Percentiles rank a stretch among this genome's conserved stretches.
phyloP scores from a whole-genome alignment of 1,140 invertebrate species.

The Plectrocnemia conspersa region DNA sequence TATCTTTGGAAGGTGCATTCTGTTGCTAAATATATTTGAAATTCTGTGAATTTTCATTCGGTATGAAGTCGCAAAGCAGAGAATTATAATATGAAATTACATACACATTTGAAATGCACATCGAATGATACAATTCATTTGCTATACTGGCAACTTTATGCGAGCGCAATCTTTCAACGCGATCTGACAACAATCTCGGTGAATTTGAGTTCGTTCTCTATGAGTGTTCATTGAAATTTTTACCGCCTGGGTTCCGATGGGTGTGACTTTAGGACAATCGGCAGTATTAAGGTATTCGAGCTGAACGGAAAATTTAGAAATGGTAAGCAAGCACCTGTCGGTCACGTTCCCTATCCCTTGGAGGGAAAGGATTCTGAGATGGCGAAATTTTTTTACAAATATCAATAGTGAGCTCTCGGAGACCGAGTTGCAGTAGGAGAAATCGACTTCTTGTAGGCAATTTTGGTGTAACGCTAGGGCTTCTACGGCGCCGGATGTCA shows the following conservation, averaged over 20 bases:
- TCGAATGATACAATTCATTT: not conserved
- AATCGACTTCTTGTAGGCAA: constrained; percentile 53
- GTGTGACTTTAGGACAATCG: constrained; percentile 52
- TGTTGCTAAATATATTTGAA: no score
- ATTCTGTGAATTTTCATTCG: no score
- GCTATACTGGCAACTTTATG: no score
- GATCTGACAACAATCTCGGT: not conserved
- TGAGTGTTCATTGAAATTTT: constrained; percentile 24
- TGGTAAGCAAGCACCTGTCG: constrained; percentile 51
- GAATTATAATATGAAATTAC: not conserved
- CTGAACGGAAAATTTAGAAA: constrained; percentile 50
- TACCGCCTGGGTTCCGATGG: constrained; percentile 54
- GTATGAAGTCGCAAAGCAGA: not conserved
- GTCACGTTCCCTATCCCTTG: constrained; percentile 53
- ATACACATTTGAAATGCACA: not conserved
- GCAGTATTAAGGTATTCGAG: constrained; percentile 53
- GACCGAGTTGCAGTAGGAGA: constrained; percentile 51
- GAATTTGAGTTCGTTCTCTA: no score
- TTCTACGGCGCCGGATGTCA: constrained; percentile 54
- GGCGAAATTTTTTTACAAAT: constrained; percentile 53
- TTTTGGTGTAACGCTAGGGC: constrained; percentile 53
- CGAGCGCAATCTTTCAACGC: not conserved
- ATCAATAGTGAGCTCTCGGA: constrained; percentile 53
- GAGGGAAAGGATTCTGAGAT: constrained; percentile 50
- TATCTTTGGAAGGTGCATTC: no score